A percentile compares a stretch with the other conserved stretches of the same genome.
Conservation (phyloP, 1,140 invertebrate genomes). For the Argopecten irradians region DNA sequence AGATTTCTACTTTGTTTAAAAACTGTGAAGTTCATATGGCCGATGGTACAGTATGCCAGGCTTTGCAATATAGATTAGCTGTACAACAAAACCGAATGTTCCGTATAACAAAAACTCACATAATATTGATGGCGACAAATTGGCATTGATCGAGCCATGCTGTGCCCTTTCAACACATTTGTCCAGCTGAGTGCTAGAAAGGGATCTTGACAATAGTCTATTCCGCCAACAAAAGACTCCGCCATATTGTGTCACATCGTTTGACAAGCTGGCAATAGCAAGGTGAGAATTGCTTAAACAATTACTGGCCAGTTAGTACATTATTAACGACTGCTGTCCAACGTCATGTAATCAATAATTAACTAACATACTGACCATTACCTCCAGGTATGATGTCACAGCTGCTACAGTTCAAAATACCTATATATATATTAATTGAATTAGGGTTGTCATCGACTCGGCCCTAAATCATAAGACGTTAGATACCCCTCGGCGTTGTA, state of each 20-base stretch:
- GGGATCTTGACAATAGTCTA: background rate
- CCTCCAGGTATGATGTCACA: conserved; percentile 14
- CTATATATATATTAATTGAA: background rate
- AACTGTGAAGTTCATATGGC: too few relatives aligned
- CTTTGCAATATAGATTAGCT: background rate
- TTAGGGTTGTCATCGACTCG: background rate
- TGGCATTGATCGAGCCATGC: background rate
- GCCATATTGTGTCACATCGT: background rate
- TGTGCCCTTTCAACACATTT: background rate
- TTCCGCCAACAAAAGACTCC: background rate
- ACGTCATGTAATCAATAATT: background rate
- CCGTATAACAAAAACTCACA: background rate
- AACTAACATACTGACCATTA: background rate
- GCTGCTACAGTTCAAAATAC: background rate
- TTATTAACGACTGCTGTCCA: background rate
- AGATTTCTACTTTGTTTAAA: too few relatives aligned
- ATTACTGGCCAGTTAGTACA: background rate
- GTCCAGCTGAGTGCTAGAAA: background rate
- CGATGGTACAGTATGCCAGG: background rate
- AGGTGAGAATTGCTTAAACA: background rate
- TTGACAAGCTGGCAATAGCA: background rate
- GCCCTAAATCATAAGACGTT: background rate
- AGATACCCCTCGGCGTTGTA: background rate
- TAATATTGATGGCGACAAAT: background rate
- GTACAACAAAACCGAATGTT: background rate